Evolutionary conservation across 1,140 invertebrate genomes (phyloP).

Genomic region (Brachionus koreanus): DNA sequence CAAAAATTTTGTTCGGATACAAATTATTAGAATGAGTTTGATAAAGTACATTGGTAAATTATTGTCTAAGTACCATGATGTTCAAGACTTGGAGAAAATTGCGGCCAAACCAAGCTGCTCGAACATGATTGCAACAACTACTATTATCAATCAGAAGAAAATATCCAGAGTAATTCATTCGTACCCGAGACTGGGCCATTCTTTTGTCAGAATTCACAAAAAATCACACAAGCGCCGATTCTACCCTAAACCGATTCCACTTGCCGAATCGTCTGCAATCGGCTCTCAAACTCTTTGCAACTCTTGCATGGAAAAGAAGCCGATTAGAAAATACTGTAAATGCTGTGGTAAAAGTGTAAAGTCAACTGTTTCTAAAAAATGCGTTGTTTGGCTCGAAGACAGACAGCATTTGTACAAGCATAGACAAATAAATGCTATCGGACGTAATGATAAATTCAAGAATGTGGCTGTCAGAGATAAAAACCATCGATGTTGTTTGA

Average conservation of each 20-base stretch:
- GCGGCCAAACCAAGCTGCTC: neutral
- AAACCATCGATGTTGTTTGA: neutral
- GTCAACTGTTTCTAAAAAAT: neutral
- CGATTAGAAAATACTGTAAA: neutral
- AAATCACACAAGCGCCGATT: neutral
- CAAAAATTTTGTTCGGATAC: neutral
- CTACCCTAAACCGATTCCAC: neutral
- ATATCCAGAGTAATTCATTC: neutral
- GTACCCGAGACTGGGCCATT: neutral
- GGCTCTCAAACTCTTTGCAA: neutral
- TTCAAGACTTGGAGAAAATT: neutral
- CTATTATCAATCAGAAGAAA: slow-evolving; percentile 11
- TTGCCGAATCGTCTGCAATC: slow-evolving; percentile 3
- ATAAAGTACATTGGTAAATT: slow-evolving; percentile 13
- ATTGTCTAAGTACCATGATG: neutral
- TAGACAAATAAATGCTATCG: neutral
- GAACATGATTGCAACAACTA: slow-evolving; percentile 11
- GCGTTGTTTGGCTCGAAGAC: neutral
- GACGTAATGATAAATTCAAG: neutral
- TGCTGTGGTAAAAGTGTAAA: slow-evolving; percentile 26
- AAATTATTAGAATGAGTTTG: neutral
- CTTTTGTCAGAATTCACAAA: neutral
- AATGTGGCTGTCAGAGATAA: neutral
- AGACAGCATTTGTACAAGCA: neutral
- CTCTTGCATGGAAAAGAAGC: neutral